A percentile compares a stretch with the other conserved stretches of the same genome.
phyloP scores from a whole-genome alignment of 2,113 vertebrate species.

The Strix uralensis region DNA sequence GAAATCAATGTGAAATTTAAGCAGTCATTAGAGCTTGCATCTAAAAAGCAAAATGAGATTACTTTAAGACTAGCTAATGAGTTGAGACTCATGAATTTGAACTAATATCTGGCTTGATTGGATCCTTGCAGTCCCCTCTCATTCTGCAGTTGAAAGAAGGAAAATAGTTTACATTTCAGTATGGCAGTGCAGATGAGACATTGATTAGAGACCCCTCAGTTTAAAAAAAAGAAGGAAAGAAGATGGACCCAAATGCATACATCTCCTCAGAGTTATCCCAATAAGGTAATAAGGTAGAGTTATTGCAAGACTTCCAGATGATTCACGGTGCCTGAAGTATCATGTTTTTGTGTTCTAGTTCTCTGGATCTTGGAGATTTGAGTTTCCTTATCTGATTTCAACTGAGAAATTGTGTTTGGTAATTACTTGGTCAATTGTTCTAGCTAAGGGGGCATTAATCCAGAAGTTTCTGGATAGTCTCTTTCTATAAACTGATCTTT shows the following conservation, averaged over 20 bases:
- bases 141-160: neutral
- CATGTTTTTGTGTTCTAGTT: neutral
- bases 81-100: conserved; percentile 23
- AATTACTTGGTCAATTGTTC: neutral
- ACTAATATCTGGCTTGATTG: conserved; percentile 23
- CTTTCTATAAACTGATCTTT: neutral
- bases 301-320: neutral
- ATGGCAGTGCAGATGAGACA: neutral
- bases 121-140: neutral
- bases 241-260: neutral
- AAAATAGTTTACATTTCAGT: conserved; percentile 11
- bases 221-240: neutral
- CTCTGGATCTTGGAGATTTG: neutral
- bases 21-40: neutral
- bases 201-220: neutral
- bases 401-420: neutral
- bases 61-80: conserved; percentile 34
- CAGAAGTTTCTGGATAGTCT: neutral
- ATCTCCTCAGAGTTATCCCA: neutral
- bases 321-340: neutral
- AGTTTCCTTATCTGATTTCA: neutral
- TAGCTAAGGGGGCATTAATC: neutral
- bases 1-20: conserved; percentile 42
- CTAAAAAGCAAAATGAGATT: neutral
- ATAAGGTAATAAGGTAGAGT: neutral